Base-by-base conservation (phyloP, 2,797 vertebrate genomes). In the Muscicapa striata region DNA sequence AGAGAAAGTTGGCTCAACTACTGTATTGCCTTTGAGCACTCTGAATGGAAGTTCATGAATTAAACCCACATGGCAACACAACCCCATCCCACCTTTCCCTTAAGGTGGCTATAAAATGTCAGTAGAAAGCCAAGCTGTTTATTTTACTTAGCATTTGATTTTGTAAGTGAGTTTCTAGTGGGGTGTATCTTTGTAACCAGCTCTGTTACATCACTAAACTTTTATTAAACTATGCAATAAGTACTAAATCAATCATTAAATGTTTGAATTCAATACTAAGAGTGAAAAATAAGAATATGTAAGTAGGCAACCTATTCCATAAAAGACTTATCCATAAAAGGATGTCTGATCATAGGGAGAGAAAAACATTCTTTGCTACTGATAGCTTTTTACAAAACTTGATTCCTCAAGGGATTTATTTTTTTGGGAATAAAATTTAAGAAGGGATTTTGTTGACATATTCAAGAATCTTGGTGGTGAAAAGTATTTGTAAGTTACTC, bases 41-140 rank as follows among this genome's bases (percentile, higher is more conserved):
- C 94, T 48, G 88, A 95, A 11, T 96, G 96, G 96, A 98, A 97
- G 97, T 96, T 95, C 95, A 96, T 87, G 96, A 98, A 98, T 98
- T 97, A 98, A 98, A 98, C 93, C 97, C 97, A 97, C 97, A 97
- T 98, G 97, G 97, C 92, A 96, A 97, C 92, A 94, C 81, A 94
- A 82, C 85, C 79, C 90, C 75, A 91, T 95, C 93, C 93, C 94
- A 97, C 96, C 96, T 97, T 97, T 97, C 93, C 94, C 95, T 97
- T 94, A 97, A 97, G 94, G 97, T 97, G 91, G 87, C 96, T 97
- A 97, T 97, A 98, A 98, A 98, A 97, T 89, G 76, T 96, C 96
- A 96, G 91, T 89, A 95, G 97, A 98, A 97, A 97, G 95, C 90
- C 96, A 98, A 96, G 89, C 69, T 98, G 97, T 97, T 98, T 98